Conservation (phyloP, 1,140 invertebrate species). For the Ostrea edulis region DNA sequence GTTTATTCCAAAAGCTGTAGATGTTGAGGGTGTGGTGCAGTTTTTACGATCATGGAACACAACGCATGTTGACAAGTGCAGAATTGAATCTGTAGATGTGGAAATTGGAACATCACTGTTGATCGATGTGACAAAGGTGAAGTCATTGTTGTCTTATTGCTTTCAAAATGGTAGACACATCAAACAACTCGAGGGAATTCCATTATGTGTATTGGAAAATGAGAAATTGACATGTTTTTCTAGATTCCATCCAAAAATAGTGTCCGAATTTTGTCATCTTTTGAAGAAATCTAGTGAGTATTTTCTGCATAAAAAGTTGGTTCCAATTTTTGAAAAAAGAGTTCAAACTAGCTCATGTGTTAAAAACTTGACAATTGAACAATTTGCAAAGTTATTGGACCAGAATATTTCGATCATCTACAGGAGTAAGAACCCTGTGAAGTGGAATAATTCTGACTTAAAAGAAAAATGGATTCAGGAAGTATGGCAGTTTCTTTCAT, state of each 20-base stretch:
- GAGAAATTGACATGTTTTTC: neutral
- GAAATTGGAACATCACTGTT: neutral
- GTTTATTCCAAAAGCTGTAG: neutral
- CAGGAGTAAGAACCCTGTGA: neutral
- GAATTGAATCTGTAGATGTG: neutral
- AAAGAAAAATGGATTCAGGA: neutral
- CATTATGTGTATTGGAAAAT: slow-evolving; percentile 2
- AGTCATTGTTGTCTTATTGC: neutral
- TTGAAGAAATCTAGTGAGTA: neutral
- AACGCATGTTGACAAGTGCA: neutral
- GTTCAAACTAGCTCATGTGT: neutral
- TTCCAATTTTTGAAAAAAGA: neutral
- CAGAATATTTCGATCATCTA: neutral
- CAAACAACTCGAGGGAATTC: neutral
- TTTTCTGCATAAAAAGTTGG: neutral
- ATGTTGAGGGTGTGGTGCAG: neutral
- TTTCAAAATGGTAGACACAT: neutral
- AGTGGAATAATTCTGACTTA: neutral
- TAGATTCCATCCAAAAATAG: neutral
- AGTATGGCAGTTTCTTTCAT: neutral
- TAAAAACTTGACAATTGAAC: neutral
- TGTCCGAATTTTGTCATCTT: neutral
- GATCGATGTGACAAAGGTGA: neutral
- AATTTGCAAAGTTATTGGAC: neutral
- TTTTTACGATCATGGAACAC: neutral